These are phyloP conservation scores for Poecilia picta DNA, from an alignment of 2,797 vertebrate species.

Conservation along the genomic window DNA sequence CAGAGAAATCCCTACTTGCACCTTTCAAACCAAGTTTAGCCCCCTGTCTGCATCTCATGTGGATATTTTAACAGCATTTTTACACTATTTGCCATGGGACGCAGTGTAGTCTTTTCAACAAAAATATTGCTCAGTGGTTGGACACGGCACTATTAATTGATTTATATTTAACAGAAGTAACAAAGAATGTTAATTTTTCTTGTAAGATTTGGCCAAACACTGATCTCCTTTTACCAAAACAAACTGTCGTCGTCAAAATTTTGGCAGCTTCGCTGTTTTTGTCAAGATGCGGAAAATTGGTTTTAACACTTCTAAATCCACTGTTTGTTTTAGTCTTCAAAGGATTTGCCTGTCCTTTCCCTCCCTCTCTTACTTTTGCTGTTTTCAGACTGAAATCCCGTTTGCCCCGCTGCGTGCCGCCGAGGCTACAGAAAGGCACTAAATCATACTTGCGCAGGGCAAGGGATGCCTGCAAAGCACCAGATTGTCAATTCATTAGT, in stretches of 20 bases:
- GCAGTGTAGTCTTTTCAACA: not conserved
- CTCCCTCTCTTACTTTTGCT: slow-evolving; percentile 9
- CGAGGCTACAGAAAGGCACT: slow-evolving; percentile 22
- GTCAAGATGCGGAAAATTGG: slow-evolving; percentile 38
- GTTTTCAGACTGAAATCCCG: slow-evolving; percentile 27
- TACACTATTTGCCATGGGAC: not conserved
- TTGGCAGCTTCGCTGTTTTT: slow-evolving; percentile 38
- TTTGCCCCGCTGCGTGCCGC: slow-evolving; percentile 28
- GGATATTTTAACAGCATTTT: not conserved
- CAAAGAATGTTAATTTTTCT: not conserved
- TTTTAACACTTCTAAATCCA: slow-evolving; percentile 45
- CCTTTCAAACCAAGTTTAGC: not conserved
- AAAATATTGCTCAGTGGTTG: not conserved
- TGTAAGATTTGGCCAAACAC: not conserved
- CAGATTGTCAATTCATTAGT: slow-evolving; percentile 34
- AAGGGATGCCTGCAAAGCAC: slow-evolving; percentile 19
- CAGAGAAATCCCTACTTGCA: not conserved
- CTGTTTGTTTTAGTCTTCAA: slow-evolving; percentile 54
- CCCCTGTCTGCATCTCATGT: not conserved
- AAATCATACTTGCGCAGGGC: slow-evolving; percentile 28
- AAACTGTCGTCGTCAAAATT: slow-evolving; percentile 33
- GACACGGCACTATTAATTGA: not conserved
- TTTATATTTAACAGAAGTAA: not conserved
- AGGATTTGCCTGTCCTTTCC: slow-evolving; percentile 38
- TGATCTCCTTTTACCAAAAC: not conserved